A percentile compares a stretch with the other conserved stretches of the same genome.
Conservation (phyloP, 2,888 invertebrate species). For the Itoplectis maculator region DNA sequence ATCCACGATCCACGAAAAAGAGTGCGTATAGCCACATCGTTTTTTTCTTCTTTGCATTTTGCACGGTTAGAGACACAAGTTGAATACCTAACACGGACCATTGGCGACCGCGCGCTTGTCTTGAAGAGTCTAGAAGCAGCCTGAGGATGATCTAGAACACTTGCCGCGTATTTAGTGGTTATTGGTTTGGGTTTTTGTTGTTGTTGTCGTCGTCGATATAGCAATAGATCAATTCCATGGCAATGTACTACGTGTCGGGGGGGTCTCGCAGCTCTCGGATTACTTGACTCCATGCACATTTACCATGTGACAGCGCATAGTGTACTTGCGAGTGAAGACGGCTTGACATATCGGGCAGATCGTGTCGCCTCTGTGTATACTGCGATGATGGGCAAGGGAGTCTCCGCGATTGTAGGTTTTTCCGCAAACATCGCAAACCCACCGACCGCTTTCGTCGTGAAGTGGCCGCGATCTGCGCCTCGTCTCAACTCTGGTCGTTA, state of each 20-base stretch:
- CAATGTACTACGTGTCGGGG: conserved; percentile 63
- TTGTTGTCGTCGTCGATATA: conserved; percentile 3
- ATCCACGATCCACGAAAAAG: no score
- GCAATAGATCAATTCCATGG: conserved; percentile 66
- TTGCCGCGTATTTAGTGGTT: conserved; percentile 37
- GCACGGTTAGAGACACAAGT: conserved; percentile 24
- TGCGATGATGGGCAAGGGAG: conserved; percentile 84
- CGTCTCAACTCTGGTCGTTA: conserved; percentile 68
- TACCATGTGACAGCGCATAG: conserved; percentile 83
- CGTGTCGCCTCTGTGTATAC: conserved; percentile 84
- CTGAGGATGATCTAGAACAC: conserved; percentile 26
- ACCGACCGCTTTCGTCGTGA: conserved; percentile 82
- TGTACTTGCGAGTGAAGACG: conserved; percentile 84
- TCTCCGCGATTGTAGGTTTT: conserved; percentile 84
- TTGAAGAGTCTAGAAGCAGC: conserved; percentile 39
- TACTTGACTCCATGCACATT: conserved; percentile 83
- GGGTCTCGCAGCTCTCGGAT: conserved; percentile 55
- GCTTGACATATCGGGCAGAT: conserved; percentile 83
- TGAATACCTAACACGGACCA: conserved; percentile 34
- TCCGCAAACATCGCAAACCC: conserved; percentile 84
- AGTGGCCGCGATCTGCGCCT: conserved; percentile 81
- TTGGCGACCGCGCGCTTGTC: conserved; percentile 43
- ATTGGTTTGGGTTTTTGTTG: background rate
- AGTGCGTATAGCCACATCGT: no score
- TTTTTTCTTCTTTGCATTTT: conserved; percentile 27